These are phyloP conservation scores for Seladonia tumulorum DNA, from an alignment of 2,888 invertebrate species.

Conservation along the genomic window DNA sequence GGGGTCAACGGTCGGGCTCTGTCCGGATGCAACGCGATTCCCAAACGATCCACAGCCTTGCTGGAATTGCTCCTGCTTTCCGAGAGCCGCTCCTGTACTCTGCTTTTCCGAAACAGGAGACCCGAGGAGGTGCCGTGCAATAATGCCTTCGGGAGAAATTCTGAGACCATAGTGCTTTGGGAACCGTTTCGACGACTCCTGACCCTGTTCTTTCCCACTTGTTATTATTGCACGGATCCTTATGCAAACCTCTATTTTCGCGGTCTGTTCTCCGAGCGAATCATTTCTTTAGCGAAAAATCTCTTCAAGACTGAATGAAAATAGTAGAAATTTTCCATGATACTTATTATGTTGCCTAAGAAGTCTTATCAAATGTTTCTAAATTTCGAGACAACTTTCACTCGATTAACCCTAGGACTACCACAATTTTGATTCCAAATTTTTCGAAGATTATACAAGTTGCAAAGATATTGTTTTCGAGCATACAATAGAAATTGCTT, in stretches of 20 bases:
- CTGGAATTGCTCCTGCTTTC: constrained; percentile 36
- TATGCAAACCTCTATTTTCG: neutral
- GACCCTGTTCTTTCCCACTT: neutral
- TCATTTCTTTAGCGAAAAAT: neutral
- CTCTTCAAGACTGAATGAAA: neutral
- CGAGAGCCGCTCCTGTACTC: neutral
- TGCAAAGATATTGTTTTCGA: too few species aligned
- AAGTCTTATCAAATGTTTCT: too few species aligned
- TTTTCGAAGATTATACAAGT: too few species aligned
- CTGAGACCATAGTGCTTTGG: neutral
- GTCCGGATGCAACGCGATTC: constrained; percentile 52
- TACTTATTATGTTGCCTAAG: neutral
- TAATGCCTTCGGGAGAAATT: neutral
- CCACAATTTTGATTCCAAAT: too few species aligned
- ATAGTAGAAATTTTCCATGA: neutral
- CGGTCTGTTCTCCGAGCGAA: neutral
- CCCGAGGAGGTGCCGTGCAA: neutral
- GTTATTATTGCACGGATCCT: neutral
- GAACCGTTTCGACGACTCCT: neutral
- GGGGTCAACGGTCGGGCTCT: constrained; percentile 64
- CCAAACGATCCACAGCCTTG: constrained; percentile 47
- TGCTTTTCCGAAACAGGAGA: neutral
- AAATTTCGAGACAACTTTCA: neutral
- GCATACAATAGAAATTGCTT: neutral
- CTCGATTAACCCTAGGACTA: neutral